phyloP scores from a whole-genome alignment of 2,888 invertebrate species.

The Hanleya hanleyi region DNA sequence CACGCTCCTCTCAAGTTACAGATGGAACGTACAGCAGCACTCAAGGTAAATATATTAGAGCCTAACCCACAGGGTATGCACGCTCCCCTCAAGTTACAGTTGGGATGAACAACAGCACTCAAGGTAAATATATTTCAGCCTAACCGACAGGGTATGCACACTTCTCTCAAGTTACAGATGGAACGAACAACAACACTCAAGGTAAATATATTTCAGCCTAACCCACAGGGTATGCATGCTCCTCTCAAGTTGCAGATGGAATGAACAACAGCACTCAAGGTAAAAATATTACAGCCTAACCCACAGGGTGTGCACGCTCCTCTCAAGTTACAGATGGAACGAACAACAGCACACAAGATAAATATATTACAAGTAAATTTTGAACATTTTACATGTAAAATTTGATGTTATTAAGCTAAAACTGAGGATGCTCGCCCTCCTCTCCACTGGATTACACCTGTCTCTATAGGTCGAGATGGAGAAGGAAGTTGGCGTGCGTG shows the following conservation, averaged over 20 bases:
- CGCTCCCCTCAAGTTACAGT: slow-evolving; percentile 88
- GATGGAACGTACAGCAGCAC: slow-evolving; percentile 89
- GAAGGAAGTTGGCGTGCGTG: no score
- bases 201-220: slow-evolving; percentile 77
- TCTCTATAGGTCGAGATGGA: no score
- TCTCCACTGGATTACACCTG: no score
- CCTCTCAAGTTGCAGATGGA: slow-evolving; percentile 92
- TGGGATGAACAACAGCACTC: slow-evolving; percentile 87
- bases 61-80: slow-evolving; percentile 90
- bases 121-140: no score
- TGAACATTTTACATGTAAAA: no score
- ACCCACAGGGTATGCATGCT: no score
- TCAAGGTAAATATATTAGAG: no score
- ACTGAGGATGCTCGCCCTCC: no score
- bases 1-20: slow-evolving; percentile 89
- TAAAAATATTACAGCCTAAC: no score
- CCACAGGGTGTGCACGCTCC: slow-evolving; percentile 95
- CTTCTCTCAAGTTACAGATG: slow-evolving; percentile 89
- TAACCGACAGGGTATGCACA: slow-evolving; percentile 91
- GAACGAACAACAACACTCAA: slow-evolving; percentile 85
- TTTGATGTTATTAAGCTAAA: no score
- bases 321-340: slow-evolving; percentile 88
- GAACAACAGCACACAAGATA: slow-evolving; percentile 83
- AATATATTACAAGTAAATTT: slow-evolving; percentile 75
- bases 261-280: slow-evolving; percentile 82